Evolutionary conservation across 2,888 invertebrate species (phyloP).

Genomic region (Cremastinae sp.): DNA sequence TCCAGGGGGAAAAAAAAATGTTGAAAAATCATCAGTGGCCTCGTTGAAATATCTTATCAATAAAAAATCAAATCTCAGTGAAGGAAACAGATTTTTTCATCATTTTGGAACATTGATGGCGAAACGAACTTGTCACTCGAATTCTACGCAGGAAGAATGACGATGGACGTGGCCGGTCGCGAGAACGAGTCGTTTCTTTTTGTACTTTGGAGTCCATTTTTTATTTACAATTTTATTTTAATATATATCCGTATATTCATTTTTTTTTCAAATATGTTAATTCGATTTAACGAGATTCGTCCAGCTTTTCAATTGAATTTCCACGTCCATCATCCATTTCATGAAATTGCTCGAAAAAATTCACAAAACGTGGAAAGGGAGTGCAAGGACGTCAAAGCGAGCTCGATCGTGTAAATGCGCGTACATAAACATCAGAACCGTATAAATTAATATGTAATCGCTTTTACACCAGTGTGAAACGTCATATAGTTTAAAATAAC

Average conservation of each 20-base stretch:
- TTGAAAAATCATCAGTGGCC: too few species aligned
- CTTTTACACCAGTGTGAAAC: slow-evolving; percentile 32
- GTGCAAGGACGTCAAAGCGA: slow-evolving; percentile 8
- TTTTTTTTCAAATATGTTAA: slow-evolving; percentile 18
- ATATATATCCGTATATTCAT: slow-evolving; percentile 5
- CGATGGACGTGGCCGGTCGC: slow-evolving; percentile 46
- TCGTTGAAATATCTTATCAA: too few species aligned
- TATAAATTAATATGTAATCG: slow-evolving; percentile 40
- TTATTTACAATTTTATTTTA: slow-evolving; percentile 52
- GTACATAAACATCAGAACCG: slow-evolving; percentile 45
- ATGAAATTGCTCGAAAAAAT: slow-evolving; percentile 10
- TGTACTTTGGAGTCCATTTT: slow-evolving; percentile 48
- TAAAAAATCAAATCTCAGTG: neutral
- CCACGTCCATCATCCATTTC: slow-evolving; percentile 39
- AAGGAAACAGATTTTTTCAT: neutral
- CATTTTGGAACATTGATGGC: slow-evolving; percentile 8
- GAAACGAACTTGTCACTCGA: slow-evolving; percentile 13
- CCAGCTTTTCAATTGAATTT: slow-evolving; percentile 15
- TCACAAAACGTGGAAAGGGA: slow-evolving; percentile 24
- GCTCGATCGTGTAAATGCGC: slow-evolving; percentile 28
- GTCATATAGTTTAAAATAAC: slow-evolving; percentile 1
- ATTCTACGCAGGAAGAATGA: slow-evolving; percentile 37
- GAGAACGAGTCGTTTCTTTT: slow-evolving; percentile 22
- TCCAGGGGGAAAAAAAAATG: too few species aligned
- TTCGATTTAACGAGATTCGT: slow-evolving; percentile 24